These are phyloP conservation scores for Colaptes auratus DNA, from an alignment of 2,113 vertebrate genomes.

Conservation along the genomic window DNA sequence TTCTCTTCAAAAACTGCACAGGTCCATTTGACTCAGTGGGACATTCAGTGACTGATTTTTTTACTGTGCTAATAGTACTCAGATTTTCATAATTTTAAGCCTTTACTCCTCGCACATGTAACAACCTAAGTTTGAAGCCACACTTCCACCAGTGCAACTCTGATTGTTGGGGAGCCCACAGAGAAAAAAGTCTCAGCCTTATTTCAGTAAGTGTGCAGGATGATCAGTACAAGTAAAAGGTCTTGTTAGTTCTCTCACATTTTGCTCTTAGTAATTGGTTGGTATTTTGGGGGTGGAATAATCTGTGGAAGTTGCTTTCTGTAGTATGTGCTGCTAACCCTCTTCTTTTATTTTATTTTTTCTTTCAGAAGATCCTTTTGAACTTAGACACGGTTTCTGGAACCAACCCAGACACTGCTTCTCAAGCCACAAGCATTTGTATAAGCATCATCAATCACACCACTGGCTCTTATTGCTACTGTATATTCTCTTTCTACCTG, in stretches of 20 bases:
- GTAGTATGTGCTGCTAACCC: neutral
- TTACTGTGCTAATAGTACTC: neutral
- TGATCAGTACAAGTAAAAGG: neutral
- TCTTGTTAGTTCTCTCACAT: neutral
- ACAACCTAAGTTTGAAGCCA: neutral
- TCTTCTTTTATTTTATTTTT: neutral
- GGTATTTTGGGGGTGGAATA: constrained; percentile 38
- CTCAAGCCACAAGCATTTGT: constrained; percentile 36
- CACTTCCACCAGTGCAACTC: neutral
- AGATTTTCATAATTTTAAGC: neutral
- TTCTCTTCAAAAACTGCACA: neutral
- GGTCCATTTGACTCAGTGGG: neutral
- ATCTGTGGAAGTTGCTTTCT: constrained; percentile 23
- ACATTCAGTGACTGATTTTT: neutral
- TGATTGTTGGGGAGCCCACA: neutral
- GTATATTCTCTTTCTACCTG: constrained; percentile 37
- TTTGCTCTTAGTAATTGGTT: constrained; percentile 24
- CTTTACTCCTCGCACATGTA: neutral
- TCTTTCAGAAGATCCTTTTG: constrained; percentile 22
- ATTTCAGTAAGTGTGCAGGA: constrained; percentile 12
- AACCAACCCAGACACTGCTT: constrained; percentile 21
- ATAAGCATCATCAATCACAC: constrained; percentile 35
- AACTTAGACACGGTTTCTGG: constrained; percentile 47
- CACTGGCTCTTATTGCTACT: constrained; percentile 22
- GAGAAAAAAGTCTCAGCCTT: neutral